Base-by-base conservation (phyloP, 2,888 invertebrate species). In the Ecliptopera silaceata region DNA sequence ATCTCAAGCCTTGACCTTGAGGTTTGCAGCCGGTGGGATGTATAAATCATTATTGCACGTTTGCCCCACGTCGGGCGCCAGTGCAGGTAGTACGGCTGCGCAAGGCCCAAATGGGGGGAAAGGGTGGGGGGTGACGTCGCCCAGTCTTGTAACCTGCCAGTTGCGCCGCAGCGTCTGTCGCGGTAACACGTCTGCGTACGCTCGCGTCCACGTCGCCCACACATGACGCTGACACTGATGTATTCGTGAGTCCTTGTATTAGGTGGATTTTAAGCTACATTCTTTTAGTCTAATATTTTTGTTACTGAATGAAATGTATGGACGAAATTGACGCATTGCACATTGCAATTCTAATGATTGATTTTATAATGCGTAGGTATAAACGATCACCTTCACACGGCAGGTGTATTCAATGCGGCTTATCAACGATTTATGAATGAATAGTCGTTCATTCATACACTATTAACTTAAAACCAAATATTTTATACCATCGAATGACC, bases 91-190 rank as follows among this genome's bases (percentile, higher is more conserved):
- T 75, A 76, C 75, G 76, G 70, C 68, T 75, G 73, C 72, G 76
- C 68, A 74, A 68, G 66, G 52, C 11, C 26, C 18, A 11, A 64
- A 51, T 13, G 46, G 32, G 60, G 56, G 48, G 15, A 54, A 31
- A 53, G 56, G 22, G 54, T 56, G 58, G 65, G 63, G 65, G 54
- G 58, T 56, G 66, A 59, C 63, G 75, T 46, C 76, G 57, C 70
- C 68, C 71, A 64, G 78, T 79, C 82, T 80, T 69, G 61, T 58
- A 53, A 65, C 58, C 43, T 42, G 64, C 63, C 83, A 90, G 90
- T 90, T 84, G 86, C 87, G 89, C 80, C 82, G 83, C 86, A 83
- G 83, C 81, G 78, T 71, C 73, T 70, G 79, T 68, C 79, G 80
- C 75, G 82, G 66, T 72, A 74, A 69, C 69, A 77, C 79, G 83